These are phyloP conservation scores for Lipophrys pholis DNA, from an alignment of 2,113 vertebrate species.

Conservation along the genomic window DNA sequence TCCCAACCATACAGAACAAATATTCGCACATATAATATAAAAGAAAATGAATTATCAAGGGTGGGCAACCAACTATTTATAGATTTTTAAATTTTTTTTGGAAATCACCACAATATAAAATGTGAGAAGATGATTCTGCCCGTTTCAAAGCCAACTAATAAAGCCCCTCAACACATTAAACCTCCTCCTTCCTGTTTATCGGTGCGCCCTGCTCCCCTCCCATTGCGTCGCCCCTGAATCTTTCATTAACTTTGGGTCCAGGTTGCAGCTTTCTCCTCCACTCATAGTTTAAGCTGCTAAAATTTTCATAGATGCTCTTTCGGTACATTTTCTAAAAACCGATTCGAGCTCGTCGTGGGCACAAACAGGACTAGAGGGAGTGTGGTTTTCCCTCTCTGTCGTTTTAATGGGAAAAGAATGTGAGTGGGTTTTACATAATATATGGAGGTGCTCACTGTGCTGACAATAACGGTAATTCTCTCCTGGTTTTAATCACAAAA, in stretches of 20 bases:
- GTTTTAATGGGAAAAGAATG: slow-evolving; percentile 19
- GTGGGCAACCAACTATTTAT: no score
- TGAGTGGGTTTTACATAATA: slow-evolving; percentile 19
- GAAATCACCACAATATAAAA: no score
- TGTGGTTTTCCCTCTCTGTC: slow-evolving; percentile 1
- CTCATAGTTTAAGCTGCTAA: slow-evolving; percentile 67
- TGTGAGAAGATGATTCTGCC: no score
- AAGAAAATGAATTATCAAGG: no score
- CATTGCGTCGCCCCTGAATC: slow-evolving; percentile 56
- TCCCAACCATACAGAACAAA: no score
- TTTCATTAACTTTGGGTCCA: slow-evolving; percentile 62
- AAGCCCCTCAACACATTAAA: slow-evolving; percentile 9
- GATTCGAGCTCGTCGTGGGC: slow-evolving; percentile 15
- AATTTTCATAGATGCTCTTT: slow-evolving; percentile 68
- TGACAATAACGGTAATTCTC: background rate
- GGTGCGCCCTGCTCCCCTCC: slow-evolving; percentile 11
- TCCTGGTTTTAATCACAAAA: no score
- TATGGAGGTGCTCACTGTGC: background rate
- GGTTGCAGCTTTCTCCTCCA: slow-evolving; percentile 44
- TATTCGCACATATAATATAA: no score
- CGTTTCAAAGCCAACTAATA: background rate
- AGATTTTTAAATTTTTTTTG: no score
- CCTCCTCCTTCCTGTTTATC: slow-evolving; percentile 45
- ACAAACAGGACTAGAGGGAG: slow-evolving; percentile 26
- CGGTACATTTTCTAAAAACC: slow-evolving; percentile 64